These are phyloP conservation scores for Drosophila watanabei DNA, from an alignment of 1,140 invertebrate genomes.

Conservation along the genomic window DNA sequence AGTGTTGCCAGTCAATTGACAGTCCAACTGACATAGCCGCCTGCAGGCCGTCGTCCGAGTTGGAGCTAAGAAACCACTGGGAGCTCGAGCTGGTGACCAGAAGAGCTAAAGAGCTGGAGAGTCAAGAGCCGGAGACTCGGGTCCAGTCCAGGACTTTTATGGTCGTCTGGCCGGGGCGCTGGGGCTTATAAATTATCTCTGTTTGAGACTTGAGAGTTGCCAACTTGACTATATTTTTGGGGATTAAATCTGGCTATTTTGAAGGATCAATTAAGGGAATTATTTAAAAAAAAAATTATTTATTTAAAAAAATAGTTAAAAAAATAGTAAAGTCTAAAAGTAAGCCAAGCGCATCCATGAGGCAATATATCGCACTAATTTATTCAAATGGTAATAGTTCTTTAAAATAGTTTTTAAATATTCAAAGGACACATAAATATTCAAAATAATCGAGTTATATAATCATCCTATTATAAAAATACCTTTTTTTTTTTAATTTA, in stretches of 20 bases:
- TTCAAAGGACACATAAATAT: background rate
- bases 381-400: background rate
- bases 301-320: background rate
- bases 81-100: background rate
- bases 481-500: background rate
- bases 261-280: slow-evolving; percentile 9
- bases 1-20: slow-evolving; percentile 81
- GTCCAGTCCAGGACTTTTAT: slow-evolving; percentile 77
- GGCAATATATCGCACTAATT: accelerated
- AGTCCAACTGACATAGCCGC: slow-evolving; percentile 79
- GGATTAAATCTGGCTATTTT: slow-evolving; percentile 4
- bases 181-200: slow-evolving; percentile 78
- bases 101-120: slow-evolving; percentile 3
- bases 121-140: slow-evolving; percentile 13
- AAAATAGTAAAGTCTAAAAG: background rate
- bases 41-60: slow-evolving; percentile 61
- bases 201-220: slow-evolving; percentile 27
- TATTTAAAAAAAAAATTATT: background rate
- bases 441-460: background rate
- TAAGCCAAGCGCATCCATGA: background rate
- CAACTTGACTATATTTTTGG: slow-evolving; percentile 6
- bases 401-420: background rate
- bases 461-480: background rate
- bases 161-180: slow-evolving; percentile 58
- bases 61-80: slow-evolving; percentile 10